These are phyloP conservation scores for Hoplodrina blanda DNA, from an alignment of 2,888 invertebrate species.

Conservation along the genomic window DNA sequence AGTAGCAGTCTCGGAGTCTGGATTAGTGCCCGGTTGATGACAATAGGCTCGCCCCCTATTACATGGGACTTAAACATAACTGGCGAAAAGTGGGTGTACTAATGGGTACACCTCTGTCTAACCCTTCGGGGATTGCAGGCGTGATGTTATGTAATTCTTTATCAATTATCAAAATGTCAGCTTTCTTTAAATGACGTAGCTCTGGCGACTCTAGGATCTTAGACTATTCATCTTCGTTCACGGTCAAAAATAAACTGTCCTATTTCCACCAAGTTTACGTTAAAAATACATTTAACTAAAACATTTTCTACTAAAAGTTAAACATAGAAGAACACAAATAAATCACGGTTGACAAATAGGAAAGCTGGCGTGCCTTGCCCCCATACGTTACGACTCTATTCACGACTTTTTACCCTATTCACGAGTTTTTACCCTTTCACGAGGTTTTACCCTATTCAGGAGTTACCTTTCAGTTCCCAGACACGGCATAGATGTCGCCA, in stretches of 20 bases:
- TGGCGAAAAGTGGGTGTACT: too few species aligned
- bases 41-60: too few species aligned
- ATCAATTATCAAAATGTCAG: too few species aligned
- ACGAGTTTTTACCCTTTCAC: slow-evolving; percentile 50
- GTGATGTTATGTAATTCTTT: too few species aligned
- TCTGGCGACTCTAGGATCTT: not conserved
- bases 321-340: slow-evolving; percentile 62
- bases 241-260: slow-evolving; percentile 14
- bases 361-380: slow-evolving; percentile 52
- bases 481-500: slow-evolving; percentile 62
- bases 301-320: slow-evolving; percentile 58
- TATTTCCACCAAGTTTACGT: slow-evolving; percentile 24
- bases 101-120: too few species aligned
- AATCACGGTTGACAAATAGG: slow-evolving; percentile 63
- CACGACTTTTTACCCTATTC: slow-evolving; percentile 55
- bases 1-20: too few species aligned
- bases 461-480: slow-evolving; percentile 49
- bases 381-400: slow-evolving; percentile 65
- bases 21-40: too few species aligned
- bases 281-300: slow-evolving; percentile 39
- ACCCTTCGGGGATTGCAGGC: too few species aligned
- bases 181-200: too few species aligned
- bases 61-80: too few species aligned
- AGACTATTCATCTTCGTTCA: slow-evolving; percentile 8
- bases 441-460: slow-evolving; percentile 48